phyloP scores from a whole-genome alignment of 2,113 vertebrate genomes.

The Lepisosteus osseus region DNA sequence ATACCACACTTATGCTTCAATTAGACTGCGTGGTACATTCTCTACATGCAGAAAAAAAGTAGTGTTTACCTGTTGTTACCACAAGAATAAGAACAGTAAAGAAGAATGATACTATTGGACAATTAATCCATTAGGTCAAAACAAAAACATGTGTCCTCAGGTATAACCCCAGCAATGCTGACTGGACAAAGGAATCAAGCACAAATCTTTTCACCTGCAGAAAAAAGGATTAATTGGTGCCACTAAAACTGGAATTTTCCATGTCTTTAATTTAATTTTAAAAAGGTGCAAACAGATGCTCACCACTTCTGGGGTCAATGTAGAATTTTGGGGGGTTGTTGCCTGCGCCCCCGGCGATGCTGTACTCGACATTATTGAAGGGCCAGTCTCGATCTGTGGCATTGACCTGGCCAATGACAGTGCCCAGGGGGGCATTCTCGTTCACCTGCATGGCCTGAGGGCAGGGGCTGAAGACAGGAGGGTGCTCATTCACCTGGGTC shows the following conservation, averaged over 20 bases:
- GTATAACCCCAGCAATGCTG: too few species aligned
- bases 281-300: background rate
- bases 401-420: conserved; percentile 41
- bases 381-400: conserved; percentile 61
- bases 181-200: too few species aligned
- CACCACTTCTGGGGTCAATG: conserved; percentile 52
- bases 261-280: too few species aligned
- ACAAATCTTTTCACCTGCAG: too few species aligned
- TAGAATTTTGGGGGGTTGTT: conserved; percentile 43
- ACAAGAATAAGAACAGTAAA: too few species aligned
- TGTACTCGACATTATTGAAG: conserved; percentile 45
- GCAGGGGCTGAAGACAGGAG: conserved; percentile 40
- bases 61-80: background rate
- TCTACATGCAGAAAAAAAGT: background rate
- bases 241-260: too few species aligned
- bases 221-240: too few species aligned
- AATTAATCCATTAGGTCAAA: too few species aligned
- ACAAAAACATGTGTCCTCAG: too few species aligned
- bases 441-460: conserved; percentile 37
- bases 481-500: conserved; percentile 59
- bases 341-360: conserved; percentile 27
- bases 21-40: background rate
- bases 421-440: conserved; percentile 47
- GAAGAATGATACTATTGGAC: too few species aligned
- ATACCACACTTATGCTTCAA: background rate